A percentile compares a stretch with the other conserved stretches of the same genome.
phyloP scores from a whole-genome alignment of 2,888 invertebrate species.

The Trachelus troglodyta region DNA sequence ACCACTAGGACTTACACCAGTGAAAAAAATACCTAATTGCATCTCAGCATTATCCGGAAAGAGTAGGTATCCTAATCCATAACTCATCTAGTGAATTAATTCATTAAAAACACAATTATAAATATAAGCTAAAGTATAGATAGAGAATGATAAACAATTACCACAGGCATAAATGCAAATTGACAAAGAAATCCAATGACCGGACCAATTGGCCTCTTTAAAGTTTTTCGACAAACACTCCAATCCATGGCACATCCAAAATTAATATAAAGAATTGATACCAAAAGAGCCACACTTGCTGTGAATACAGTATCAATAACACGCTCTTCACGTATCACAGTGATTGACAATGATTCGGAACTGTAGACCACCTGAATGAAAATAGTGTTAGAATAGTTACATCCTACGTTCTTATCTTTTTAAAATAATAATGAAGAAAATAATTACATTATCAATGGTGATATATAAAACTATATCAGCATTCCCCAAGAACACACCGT shows the following conservation, averaged over 20 bases:
- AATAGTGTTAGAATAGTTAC: background rate
- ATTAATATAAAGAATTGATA: conserved; percentile 86
- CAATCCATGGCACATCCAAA: conserved; percentile 91
- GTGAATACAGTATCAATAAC: conserved; percentile 81
- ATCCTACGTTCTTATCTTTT: conserved; percentile 1
- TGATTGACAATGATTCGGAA: conserved; percentile 65
- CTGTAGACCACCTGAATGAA: conserved; percentile 42
- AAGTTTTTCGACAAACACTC: conserved; percentile 73
- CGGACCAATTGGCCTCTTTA: conserved; percentile 82
- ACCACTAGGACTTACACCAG: conserved; percentile 91
- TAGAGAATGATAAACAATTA: conserved; percentile 63
- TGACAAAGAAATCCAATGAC: conserved; percentile 83
- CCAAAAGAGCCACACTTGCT: conserved; percentile 79
- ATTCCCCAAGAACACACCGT: conserved; percentile 69
- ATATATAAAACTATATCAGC: conserved; percentile 42
- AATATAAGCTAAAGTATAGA: conserved; percentile 2
- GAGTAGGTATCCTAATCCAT: conserved; percentile 76
- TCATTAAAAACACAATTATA: background rate
- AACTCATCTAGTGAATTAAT: conserved; percentile 73
- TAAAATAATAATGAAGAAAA: background rate
- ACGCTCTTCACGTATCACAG: conserved; percentile 73
- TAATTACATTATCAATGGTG: conserved; percentile 34
- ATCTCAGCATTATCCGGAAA: conserved; percentile 78
- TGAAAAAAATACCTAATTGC: conserved; percentile 89
- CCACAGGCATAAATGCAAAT: conserved; percentile 87